Evolutionary conservation across 2,113 vertebrate species (phyloP).

Genomic region (Cynopterus brachyotis): DNA sequence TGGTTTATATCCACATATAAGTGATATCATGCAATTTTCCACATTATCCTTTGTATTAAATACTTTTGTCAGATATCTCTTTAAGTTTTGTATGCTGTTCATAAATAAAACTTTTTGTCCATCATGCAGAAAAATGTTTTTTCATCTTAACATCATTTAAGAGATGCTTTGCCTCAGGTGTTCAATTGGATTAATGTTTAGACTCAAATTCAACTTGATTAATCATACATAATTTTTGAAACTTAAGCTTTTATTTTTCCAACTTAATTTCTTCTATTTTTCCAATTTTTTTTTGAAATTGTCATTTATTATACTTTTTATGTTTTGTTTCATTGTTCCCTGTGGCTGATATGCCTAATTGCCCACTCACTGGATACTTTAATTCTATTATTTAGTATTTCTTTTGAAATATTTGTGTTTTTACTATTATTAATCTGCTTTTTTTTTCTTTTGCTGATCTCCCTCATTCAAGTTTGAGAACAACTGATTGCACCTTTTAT

Average conservation of each 20-base stretch:
- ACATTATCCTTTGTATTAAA: not conserved
- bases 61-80: not conserved
- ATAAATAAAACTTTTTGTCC: not conserved
- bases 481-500: not conserved
- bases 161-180: not conserved
- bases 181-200: not conserved
- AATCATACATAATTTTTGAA: not conserved
- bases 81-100: not conserved
- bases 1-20: too few relatives aligned
- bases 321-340: not conserved
- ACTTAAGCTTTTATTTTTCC: not conserved
- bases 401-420: not conserved
- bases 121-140: not conserved
- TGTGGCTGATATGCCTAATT: not conserved
- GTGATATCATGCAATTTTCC: too few relatives aligned
- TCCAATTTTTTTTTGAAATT: not conserved
- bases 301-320: not conserved
- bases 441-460: not conserved
- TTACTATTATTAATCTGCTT: not conserved
- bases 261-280: not conserved
- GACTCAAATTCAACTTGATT: not conserved
- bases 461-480: not conserved
- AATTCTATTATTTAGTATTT: not conserved
- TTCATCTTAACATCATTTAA: not conserved
- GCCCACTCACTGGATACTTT: not conserved